Base-by-base conservation (phyloP, 64 coral and sea anemone genomes). In the Astreopora myriophthalma region DNA sequence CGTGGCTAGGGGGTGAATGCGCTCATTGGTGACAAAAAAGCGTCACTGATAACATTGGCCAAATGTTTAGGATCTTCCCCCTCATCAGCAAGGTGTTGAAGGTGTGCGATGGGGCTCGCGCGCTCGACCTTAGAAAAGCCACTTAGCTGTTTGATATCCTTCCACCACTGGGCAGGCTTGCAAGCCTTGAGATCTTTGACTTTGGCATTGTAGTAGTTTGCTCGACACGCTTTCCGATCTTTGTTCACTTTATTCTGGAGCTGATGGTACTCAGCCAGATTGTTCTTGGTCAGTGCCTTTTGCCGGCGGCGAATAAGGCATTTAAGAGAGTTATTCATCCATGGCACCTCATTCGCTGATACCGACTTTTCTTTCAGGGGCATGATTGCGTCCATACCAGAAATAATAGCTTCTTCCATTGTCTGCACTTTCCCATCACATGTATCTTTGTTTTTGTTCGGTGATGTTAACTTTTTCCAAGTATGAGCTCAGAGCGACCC, bases 271-370 rank as follows among this genome's bases (percentile, higher is more conserved):
- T 81, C 88, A 14, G 74, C 44, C 88, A 90, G 61, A 90, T 90
- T 81, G 48, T 75, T 58, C 12, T 61, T 80, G 36, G 52, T 37
- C 75, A 90, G 34, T 24, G 88, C 88, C 49, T 80, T 79, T 39
- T 90, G 87, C 33, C 87, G 87, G 28, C 74, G 34, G 52, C 61
- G 60, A 46, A 90, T 90, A 23, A 81, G 88, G 27, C 48, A 68
- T 70, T 90, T 90, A 13, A 90, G 46, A 35, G 88, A 81, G 46
- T 37, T 82, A 35, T 90, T 90, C 24, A 81, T 49, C 88, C 88
- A 90, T 39, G 86, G 86, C 71, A 48, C 70, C 22, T 88, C 87
- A 42, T 89, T 89, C 34, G 31, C 58, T 33, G 57, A 17, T 39
- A 89, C 35, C 28, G 72, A 55, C 37, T 79, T 89, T 24, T 33